These are phyloP conservation scores for Trichosurus vulpecula DNA, from an alignment of 2,797 vertebrate species.

Conservation along the genomic window DNA sequence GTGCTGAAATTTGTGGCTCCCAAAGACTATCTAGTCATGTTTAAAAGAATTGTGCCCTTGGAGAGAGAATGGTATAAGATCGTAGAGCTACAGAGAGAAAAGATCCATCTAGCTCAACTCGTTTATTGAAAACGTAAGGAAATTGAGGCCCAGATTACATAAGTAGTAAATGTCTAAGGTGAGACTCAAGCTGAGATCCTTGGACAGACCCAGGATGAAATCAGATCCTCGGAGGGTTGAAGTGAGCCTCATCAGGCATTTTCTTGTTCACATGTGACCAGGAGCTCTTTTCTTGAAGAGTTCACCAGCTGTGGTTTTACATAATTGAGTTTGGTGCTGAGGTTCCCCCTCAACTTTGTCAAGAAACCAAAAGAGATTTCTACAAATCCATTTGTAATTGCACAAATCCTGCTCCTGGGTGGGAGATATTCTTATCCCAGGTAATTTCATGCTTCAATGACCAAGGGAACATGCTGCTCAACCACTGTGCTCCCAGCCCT, in stretches of 20 bases:
- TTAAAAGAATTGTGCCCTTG: not conserved
- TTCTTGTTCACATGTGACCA: not conserved
- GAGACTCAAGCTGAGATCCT: not conserved
- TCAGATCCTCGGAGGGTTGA: not conserved
- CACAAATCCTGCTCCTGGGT: not conserved
- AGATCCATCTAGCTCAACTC: not conserved
- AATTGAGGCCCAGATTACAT: not conserved
- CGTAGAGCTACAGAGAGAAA: not conserved
- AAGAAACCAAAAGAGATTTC: not conserved
- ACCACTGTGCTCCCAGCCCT: not conserved
- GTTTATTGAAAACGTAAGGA: not conserved
- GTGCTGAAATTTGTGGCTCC: not conserved
- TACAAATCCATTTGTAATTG: not conserved
- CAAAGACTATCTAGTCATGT: not conserved
- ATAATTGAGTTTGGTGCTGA: not conserved
- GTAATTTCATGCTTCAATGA: not conserved
- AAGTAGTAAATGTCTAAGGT: not conserved
- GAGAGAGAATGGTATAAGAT: not conserved
- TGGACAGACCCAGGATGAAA: not conserved
- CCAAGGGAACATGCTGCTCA: rapidly evolving
- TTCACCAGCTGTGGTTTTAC: not conserved
- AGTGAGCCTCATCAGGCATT: not conserved
- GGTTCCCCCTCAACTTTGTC: not conserved
- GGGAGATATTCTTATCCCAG: rapidly evolving
- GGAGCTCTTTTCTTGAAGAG: not conserved